A percentile compares a stretch with the other conserved stretches of the same genome.
These are phyloP conservation scores for Poeciliopsis infans DNA, from an alignment of 2,797 vertebrate genomes.

Conservation along the genomic window DNA sequence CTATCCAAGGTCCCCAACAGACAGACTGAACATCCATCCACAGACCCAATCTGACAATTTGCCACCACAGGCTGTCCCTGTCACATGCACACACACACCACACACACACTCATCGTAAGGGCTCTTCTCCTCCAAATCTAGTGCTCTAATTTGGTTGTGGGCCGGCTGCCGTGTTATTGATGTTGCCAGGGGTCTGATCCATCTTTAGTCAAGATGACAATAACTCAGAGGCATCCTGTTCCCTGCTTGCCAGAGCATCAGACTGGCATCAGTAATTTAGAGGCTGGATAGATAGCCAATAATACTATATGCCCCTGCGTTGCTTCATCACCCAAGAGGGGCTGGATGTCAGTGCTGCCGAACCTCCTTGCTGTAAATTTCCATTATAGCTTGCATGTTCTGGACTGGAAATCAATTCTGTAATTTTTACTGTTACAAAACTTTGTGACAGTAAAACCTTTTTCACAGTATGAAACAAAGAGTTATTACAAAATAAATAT, in stretches of 20 bases:
- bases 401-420: slow-evolving; percentile 8
- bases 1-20: slow-evolving; percentile 62
- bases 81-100: slow-evolving; percentile 11
- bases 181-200: slow-evolving; percentile 69
- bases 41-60: slow-evolving; percentile 55
- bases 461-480: slow-evolving; percentile 49
- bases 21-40: slow-evolving; percentile 60
- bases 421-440: slow-evolving; percentile 22
- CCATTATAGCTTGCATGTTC: slow-evolving; percentile 13
- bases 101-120: slow-evolving; percentile 20
- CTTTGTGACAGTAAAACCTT: slow-evolving; percentile 35
- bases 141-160: slow-evolving; percentile 65
- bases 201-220: slow-evolving; percentile 63
- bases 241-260: slow-evolving; percentile 49
- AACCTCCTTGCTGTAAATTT: slow-evolving; percentile 9
- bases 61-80: slow-evolving; percentile 44
- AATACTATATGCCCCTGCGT: slow-evolving; percentile 41
- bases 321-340: slow-evolving; percentile 33
- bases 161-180: slow-evolving; percentile 63
- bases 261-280: slow-evolving; percentile 60
- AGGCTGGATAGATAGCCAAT: slow-evolving; percentile 45
- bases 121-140: slow-evolving; percentile 55
- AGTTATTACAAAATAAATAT: slow-evolving; percentile 37
- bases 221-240: slow-evolving; percentile 65
- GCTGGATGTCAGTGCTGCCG: slow-evolving; percentile 3